Evolutionary conservation across 2,113 vertebrate genomes (phyloP), one percentile per base, ranked within the genome.

Genomic region (Chaenogobius annularis): DNA sequence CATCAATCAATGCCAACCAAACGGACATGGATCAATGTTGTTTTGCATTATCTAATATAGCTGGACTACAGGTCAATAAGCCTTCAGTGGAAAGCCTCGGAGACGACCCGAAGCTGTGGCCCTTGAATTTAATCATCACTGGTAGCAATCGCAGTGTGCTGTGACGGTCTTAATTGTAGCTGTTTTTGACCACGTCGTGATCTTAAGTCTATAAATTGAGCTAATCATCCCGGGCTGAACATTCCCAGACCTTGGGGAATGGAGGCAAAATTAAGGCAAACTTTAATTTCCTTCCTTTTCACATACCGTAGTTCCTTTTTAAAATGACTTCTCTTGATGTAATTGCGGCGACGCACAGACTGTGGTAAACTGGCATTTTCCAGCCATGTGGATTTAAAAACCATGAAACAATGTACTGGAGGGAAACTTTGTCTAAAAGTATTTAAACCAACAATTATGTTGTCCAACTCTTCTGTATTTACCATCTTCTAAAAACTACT

Each of bases 181-280:
- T 19, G 17, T 58, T 68, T 50, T 19, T 15, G 54, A 31, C 66
- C 47, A 37, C 14, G 63, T 17, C 20, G 48, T 8, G 23, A 61
- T 68, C 17, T 47, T 35, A 59, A 75, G 58, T 67, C 23, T 23
- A n/a, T 70, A 6, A 10, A 63, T 43, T 72, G 40, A 50, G 43
- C 47, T 43, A 26, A 48, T 61, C 15, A 15, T 23, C 22, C 15
- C 22, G 31, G 40, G 64, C 43, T 47, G 44, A 66, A 46, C 64
- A 66, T 58, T 73, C 75, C 54, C 40, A 50, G 40, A 72, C 44
- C 68, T 68, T 70, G 61, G 2, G 64, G 47, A 66, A 66, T 66
- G 15, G 64, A 20, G 64, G 20, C 43, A 66, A 66, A 66, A 66
- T 66, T 23, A 66, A 66, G 64, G 40, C 20, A 23, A 23, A 47